Base-by-base conservation (phyloP, 2,888 invertebrate species). In the Polietes domitor region DNA sequence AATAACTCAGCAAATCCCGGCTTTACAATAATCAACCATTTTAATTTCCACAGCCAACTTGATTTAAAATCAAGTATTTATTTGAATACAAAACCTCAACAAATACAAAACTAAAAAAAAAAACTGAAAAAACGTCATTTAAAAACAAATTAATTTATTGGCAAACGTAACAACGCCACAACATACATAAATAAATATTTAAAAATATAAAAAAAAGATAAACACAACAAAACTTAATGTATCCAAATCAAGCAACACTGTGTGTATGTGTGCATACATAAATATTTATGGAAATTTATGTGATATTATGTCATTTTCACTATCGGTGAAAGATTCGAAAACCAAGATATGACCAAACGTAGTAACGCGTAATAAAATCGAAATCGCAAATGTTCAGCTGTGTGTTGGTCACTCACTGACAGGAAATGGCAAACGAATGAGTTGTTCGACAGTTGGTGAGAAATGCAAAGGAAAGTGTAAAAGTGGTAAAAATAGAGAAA, bases 121-220 rank as follows among this genome's bases (percentile, higher is more conserved):
- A 4, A 32, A 32, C 32, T 6, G 32, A 32, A 32, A 6, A 12
- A 24, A 55, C 55, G 7, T 9, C 55, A 24, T 55, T 55, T 55
- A 55, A 55, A 55, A 55, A 55, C 21, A 55, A 55, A 55, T 55
- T 21, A 55, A 21, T 19, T 55, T 55, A 55, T 55, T 55, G 55
- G 21, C 55, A 55, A 55, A 21, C 21, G 21, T 55, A 10, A 21
- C 12, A 21, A 21, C 55, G 55, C 21, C 55, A 55, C 21, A 24
- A 24, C 6, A 24, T 21, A 21, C 19, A 21, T 0, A 55, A 55
- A 32, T 32, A 32, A 32, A 32, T n/a, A 32, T 32, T 9, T 32
- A 32, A 4, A 32, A 32, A 32, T 32, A 32, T 9, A 32, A 32
- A 32, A 32, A 32, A 32, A 32, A 32, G 9, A 32, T 9, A 32